A percentile compares a stretch with the other conserved stretches of the same genome.
Evolutionary conservation across 2,113 vertebrate species (phyloP).

Genomic region (Columba janthina): DNA sequence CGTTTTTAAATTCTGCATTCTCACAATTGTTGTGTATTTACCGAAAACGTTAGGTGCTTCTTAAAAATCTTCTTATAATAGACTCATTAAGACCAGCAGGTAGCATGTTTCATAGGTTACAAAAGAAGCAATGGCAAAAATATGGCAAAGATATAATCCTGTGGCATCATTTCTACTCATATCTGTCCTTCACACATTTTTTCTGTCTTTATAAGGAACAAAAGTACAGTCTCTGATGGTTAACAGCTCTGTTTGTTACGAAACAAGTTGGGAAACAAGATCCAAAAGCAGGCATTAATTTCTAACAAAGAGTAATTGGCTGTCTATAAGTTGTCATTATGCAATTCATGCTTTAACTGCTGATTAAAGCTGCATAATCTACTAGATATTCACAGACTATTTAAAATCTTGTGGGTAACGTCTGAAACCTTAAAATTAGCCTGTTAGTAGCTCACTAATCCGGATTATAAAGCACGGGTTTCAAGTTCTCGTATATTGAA

Average conservation of each 20-base stretch:
- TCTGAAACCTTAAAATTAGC: background rate
- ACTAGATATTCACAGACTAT: background rate
- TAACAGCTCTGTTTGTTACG: slow-evolving; percentile 19
- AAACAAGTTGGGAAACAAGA: background rate
- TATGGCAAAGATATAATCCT: background rate
- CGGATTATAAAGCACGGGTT: background rate
- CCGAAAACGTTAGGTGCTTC: background rate
- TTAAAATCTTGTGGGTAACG: background rate
- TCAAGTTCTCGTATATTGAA: background rate
- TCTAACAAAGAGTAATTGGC: background rate
- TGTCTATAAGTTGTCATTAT: background rate
- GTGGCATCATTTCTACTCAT: background rate
- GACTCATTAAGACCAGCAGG: background rate
- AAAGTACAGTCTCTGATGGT: background rate
- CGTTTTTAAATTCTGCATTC: background rate
- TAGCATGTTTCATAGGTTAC: background rate
- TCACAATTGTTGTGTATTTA: background rate
- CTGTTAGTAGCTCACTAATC: background rate
- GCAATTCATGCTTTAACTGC: background rate
- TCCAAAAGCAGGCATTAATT: background rate
- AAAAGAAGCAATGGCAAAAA: slow-evolving; percentile 4
- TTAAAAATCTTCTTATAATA: background rate
- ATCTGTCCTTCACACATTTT: background rate
- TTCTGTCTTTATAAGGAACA: background rate
- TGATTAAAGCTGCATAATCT: background rate